phyloP scores from a whole-genome alignment of 2,888 invertebrate species.

The Chrysopilus asiliformis region DNA sequence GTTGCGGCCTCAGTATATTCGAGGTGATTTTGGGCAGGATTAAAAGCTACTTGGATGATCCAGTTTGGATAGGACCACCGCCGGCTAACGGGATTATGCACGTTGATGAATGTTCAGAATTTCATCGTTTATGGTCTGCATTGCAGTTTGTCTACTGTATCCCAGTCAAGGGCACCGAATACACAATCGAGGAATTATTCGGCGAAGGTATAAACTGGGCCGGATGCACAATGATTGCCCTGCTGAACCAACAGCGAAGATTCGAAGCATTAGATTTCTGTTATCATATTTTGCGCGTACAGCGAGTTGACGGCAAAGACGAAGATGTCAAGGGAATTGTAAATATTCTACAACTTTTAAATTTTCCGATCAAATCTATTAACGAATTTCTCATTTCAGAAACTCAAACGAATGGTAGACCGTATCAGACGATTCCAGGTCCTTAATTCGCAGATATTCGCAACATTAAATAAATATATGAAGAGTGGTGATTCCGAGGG shows the following conservation, averaged over 20 bases:
- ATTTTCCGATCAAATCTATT: neutral
- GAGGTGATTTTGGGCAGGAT: slow-evolving; percentile 84
- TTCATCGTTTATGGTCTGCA: slow-evolving; percentile 92
- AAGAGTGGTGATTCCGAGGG: slow-evolving; percentile 69
- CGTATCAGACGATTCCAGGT: slow-evolving; percentile 95
- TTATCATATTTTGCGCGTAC: slow-evolving; percentile 92
- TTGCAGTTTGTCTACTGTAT: slow-evolving; percentile 97
- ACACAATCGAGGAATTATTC: slow-evolving; percentile 92
- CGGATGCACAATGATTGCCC: slow-evolving; percentile 89
- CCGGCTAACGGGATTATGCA: slow-evolving; percentile 91
- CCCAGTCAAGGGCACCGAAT: slow-evolving; percentile 90
- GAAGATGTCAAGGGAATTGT: slow-evolving; percentile 91
- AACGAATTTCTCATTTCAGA: slow-evolving; percentile 40
- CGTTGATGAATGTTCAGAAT: slow-evolving; percentile 93
- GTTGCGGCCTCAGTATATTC: slow-evolving; percentile 95
- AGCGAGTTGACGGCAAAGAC: slow-evolving; percentile 91
- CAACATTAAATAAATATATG: slow-evolving; percentile 85
- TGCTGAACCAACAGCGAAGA: slow-evolving; percentile 86
- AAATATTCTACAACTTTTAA: slow-evolving; percentile 37
- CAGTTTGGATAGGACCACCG: slow-evolving; percentile 82
- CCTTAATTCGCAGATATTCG: slow-evolving; percentile 94
- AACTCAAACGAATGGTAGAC: slow-evolving; percentile 92
- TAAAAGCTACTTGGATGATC: slow-evolving; percentile 71
- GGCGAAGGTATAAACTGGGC: slow-evolving; percentile 99
- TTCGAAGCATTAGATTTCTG: slow-evolving; percentile 98